Evolutionary conservation across 53 echinoderm and acorn worm genomes (phyloP).

Genomic region (Crossaster papposus): DNA sequence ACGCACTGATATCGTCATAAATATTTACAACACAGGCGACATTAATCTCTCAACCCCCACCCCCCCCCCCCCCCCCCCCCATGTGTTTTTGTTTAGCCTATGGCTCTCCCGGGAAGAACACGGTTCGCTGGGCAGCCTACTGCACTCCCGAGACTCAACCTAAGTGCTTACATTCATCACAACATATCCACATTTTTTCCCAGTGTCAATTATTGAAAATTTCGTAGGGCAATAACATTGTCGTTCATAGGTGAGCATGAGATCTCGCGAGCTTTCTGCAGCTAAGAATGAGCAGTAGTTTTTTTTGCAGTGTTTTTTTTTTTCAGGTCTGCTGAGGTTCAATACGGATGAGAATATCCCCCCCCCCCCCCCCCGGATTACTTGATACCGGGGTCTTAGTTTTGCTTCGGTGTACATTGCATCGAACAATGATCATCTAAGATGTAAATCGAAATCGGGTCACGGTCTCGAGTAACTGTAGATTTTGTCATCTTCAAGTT

Average conservation of each 20-base stretch:
- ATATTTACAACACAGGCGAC: slow-evolving; percentile 33
- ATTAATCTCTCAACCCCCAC: neutral
- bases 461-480: neutral
- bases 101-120: neutral
- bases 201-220: neutral
- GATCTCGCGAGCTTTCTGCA: neutral
- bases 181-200: neutral
- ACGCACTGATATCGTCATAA: slow-evolving; percentile 1
- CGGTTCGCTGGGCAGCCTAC: neutral
- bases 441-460: neutral
- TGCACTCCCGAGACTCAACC: neutral
- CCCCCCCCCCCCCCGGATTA: neutral
- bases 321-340: neutral
- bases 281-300: neutral
- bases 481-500: neutral
- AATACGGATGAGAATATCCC: neutral
- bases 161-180: slow-evolving; percentile 15
- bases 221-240: neutral
- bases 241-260: neutral
- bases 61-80: no score
- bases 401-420: neutral
- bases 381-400: neutral
- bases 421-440: neutral
- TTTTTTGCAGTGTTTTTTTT: neutral
- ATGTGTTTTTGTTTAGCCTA: no score